phyloP scores from a whole-genome alignment of 1,140 invertebrate species.

The Eubasilissa regina region DNA sequence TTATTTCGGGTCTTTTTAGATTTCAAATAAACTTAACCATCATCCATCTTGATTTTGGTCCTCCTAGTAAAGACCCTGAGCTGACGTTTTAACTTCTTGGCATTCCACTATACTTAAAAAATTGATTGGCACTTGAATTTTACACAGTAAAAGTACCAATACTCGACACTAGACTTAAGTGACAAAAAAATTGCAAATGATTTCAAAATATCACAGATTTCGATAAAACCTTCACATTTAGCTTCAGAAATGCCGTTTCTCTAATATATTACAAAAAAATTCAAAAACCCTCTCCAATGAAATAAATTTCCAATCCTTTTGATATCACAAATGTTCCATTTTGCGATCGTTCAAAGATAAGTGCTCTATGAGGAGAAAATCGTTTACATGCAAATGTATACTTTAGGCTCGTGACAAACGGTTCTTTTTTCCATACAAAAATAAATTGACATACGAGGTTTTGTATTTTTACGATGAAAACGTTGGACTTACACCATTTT shows the following conservation, averaged over 20 bases:
- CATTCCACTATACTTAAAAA: no score
- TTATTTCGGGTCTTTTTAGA: no score
- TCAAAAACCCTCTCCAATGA: slow-evolving; percentile 3
- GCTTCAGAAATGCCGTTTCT: not conserved
- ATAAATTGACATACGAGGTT: not conserved
- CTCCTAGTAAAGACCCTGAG: no score
- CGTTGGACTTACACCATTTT: slow-evolving; percentile 14
- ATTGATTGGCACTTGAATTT: no score
- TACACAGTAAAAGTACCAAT: no score
- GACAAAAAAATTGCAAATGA: no score
- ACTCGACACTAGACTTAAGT: no score
- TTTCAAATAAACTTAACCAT: no score
- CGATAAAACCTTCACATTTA: no score
- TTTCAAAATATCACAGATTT: no score
- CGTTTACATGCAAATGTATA: slow-evolving; percentile 15
- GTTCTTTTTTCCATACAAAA: slow-evolving; percentile 2
- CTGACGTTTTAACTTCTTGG: no score
- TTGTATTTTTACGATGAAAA: slow-evolving; percentile 5
- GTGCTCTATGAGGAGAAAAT: slow-evolving; percentile 1
- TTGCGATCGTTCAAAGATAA: slow-evolving; percentile 5
- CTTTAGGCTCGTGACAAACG: not conserved
- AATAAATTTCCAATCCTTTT: slow-evolving; percentile 15
- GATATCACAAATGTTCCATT: slow-evolving; percentile 11
- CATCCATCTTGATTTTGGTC: no score
- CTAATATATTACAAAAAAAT: not conserved